Conservation (phyloP, 2,797 vertebrate genomes). For the Malacoraja senta region DNA sequence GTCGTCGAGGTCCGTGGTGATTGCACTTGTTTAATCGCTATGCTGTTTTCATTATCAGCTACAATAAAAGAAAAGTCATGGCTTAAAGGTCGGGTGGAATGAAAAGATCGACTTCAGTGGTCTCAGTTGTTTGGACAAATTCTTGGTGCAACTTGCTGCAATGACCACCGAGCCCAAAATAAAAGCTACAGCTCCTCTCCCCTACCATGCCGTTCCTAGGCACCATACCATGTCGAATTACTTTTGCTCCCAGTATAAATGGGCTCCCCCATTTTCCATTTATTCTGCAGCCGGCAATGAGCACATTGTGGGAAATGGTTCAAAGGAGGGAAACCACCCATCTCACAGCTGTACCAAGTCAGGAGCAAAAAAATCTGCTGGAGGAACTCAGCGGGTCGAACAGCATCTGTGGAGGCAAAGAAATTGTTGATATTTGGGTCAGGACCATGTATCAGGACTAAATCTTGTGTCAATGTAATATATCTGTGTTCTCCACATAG, state of each 20-base stretch:
- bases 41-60: constrained; percentile 96
- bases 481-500: background rate
- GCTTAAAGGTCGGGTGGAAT: constrained; percentile 41
- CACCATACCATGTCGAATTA: background rate
- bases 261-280: background rate
- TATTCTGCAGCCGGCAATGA: background rate
- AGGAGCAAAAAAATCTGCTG: too few species aligned
- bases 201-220: background rate
- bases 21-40: constrained; percentile 78
- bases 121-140: background rate
- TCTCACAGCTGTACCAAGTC: background rate
- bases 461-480: background rate
- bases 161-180: background rate
- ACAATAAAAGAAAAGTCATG: constrained; percentile 41
- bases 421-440: too few species aligned
- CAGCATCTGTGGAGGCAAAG: too few species aligned
- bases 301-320: background rate
- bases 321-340: background rate
- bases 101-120: background rate
- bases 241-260: background rate
- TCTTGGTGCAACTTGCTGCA: background rate
- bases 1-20: constrained; percentile 58
- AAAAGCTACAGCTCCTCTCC: background rate
- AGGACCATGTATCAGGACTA: too few species aligned
- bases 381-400: too few species aligned